A percentile compares a stretch with the other conserved stretches of the same genome.
phyloP scores from a whole-genome alignment of 2,113 vertebrate genomes.

The Heliornis fulica region DNA sequence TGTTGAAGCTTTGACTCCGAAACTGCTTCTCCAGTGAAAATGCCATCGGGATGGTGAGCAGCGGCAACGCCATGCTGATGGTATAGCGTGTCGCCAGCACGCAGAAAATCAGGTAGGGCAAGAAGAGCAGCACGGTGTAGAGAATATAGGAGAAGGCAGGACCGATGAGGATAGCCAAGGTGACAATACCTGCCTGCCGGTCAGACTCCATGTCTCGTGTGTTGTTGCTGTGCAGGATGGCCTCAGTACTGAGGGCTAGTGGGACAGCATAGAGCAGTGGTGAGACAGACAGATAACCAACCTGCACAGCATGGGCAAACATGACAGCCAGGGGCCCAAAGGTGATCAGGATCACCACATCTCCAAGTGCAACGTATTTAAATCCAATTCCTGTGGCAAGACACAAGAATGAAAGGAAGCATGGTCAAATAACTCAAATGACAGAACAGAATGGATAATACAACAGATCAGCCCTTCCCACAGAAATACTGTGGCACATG shows the following conservation, averaged over 20 bases:
- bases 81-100: constrained; percentile 91
- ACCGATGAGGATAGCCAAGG: constrained; percentile 93
- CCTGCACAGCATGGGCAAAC: constrained; percentile 96
- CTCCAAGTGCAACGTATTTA: constrained; percentile 95
- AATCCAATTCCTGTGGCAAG: constrained; percentile 87
- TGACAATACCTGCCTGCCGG: constrained; percentile 93
- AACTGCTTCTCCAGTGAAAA: constrained; percentile 94
- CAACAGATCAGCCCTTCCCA: not conserved
- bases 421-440: not conserved
- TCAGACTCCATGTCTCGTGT: constrained; percentile 96
- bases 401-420: constrained; percentile 32
- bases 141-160: constrained; percentile 90
- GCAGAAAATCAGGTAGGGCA: constrained; percentile 92
- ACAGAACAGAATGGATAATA: not conserved
- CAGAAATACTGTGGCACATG: accelerated
- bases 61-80: constrained; percentile 92
- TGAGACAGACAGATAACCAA: constrained; percentile 89
- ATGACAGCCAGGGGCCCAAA: constrained; percentile 95
- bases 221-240: constrained; percentile 99
- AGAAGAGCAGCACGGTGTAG: constrained; percentile 88
- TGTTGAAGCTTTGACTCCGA: constrained; percentile 86
- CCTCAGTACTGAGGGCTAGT: constrained; percentile 93
- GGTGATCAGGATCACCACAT: constrained; percentile 96
- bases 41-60: constrained; percentile 94
- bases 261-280: constrained; percentile 93